A percentile compares a stretch with the other conserved stretches of the same genome.
Evolutionary conservation across 2,888 invertebrate genomes (phyloP).

Genomic region (Automeris io): DNA sequence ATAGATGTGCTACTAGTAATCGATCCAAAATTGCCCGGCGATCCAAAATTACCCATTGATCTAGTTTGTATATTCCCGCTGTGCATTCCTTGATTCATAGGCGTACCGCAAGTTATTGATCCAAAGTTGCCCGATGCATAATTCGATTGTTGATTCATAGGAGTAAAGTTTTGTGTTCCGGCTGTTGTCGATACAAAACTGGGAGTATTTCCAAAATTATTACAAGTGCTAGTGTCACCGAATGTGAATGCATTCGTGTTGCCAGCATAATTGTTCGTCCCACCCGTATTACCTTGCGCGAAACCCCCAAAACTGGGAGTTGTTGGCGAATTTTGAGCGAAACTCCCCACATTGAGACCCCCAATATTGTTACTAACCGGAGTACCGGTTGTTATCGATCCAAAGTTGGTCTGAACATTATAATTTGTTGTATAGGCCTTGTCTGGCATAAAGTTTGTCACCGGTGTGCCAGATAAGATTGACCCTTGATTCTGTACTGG

Average conservation of each 20-base stretch:
- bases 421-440: background rate
- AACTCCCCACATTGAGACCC: background rate
- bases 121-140: slow-evolving; percentile 2
- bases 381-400: slow-evolving; percentile 17
- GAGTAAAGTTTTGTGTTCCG: slow-evolving; percentile 2
- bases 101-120: slow-evolving; percentile 5
- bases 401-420: slow-evolving; percentile 9
- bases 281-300: background rate
- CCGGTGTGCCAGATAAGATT: slow-evolving; percentile 29
- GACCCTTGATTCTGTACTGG: slow-evolving; percentile 26
- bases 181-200: slow-evolving; percentile 1
- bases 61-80: background rate
- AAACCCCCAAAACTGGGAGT: background rate
- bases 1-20: slow-evolving; percentile 22
- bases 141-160: background rate
- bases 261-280: background rate
- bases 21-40: slow-evolving; percentile 17
- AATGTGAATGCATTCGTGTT: background rate
- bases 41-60: background rate
- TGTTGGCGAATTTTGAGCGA: background rate
- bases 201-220: background rate
- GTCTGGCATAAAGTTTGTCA: slow-evolving; percentile 8
- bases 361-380: slow-evolving; percentile 11
- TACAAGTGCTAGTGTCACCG: background rate
- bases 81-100: slow-evolving; percentile 3